phyloP scores from a whole-genome alignment of 1,140 invertebrate genomes.

The Eumaeus atala region DNA sequence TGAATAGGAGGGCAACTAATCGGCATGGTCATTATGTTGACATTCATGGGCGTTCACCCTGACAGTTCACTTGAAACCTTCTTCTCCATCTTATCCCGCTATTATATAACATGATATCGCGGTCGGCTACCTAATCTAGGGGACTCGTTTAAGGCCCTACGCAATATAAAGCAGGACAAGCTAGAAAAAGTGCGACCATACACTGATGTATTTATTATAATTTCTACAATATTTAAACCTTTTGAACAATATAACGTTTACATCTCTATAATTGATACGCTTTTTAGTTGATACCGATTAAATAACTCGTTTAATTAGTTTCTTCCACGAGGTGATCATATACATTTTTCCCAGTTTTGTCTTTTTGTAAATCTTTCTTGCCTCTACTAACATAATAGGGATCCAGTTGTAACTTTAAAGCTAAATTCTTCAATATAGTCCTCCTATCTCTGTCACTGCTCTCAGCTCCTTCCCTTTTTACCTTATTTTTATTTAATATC shows the following conservation, averaged over 20 bases:
- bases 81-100: no score
- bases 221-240: constrained; percentile 3
- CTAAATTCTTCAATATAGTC: constrained; percentile 57
- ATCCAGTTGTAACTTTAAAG: constrained; percentile 56
- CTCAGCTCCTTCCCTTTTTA: constrained; percentile 42
- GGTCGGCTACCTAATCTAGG: no score
- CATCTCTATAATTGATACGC: constrained; percentile 2
- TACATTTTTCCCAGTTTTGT: not conserved
- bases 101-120: no score
- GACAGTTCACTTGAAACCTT: no score
- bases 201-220: no score
- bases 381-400: constrained; percentile 64
- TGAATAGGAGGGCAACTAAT: no score
- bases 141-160: no score
- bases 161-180: no score
- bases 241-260: not conserved
- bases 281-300: not conserved
- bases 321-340: not conserved
- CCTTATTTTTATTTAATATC: constrained; percentile 24
- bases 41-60: no score
- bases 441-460: constrained; percentile 53
- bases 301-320: not conserved
- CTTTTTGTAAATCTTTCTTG: constrained; percentile 40
- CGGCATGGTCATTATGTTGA: no score
- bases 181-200: no score